Evolutionary conservation across 2,888 invertebrate genomes (phyloP), one percentile per base, ranked within the genome.

Genomic region (Aporophyla nigra): DNA sequence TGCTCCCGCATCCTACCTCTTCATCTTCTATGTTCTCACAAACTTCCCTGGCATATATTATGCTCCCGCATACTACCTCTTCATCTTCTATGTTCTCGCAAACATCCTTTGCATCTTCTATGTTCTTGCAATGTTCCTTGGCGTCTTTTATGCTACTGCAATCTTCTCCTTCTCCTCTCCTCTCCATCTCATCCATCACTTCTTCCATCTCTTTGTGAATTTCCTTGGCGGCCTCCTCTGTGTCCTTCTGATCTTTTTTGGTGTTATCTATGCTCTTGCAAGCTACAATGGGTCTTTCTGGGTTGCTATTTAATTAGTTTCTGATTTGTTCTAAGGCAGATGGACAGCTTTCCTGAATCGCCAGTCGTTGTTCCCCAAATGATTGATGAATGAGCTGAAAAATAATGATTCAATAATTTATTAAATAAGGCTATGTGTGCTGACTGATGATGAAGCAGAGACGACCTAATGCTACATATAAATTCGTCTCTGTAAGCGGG

Each of bases 241-340:
- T 16, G 24, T 58, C 16, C 9, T 16, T 27, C 24, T 16, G 5
- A 21, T 10, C 21, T 59, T 59, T 4, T 10, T 59, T 16, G 56
- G 33, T 61, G 9, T 24, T 43, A 7, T 66, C 14, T 14, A 9
- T 59, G 59, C 19, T 59, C 61, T 40, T 61, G 67, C n/a, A 16
- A 40, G 12, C n/a, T 58, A 10, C 43, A 43, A 72, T 72, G 43
- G 43, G 43, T 72, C n/a, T 74, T 12, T 21, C 16, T 71, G 16
- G 43, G 7, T 7, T 43, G 9, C 19, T 54, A 46, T 75, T 43
- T 2, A 46, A 19, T 21, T 10, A n/a, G 21, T 27, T 51, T 14
- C 10, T 51, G 16, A 21, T 74, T 53, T 74, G 1, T 27, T 10
- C 5, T 5, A 19, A 12, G 27, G 12, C 2, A 27, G n/a, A 43